Evolutionary conservation across 2,888 invertebrate species (phyloP).

Genomic region (Penaeus monodon): DNA sequence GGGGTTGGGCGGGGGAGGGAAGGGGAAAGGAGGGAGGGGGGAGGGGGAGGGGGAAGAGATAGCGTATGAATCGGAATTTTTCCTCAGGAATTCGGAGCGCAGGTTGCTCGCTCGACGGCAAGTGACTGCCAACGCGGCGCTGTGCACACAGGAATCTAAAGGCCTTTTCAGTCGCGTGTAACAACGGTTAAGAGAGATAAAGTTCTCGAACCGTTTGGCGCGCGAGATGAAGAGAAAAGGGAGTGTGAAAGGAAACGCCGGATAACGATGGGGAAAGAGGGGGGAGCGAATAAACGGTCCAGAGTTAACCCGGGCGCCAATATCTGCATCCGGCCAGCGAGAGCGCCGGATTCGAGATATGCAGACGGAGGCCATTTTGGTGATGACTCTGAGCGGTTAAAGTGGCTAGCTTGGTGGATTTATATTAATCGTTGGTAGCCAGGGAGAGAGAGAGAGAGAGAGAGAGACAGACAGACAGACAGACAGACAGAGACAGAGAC

Average conservation of each 20-base stretch:
- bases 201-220: not conserved
- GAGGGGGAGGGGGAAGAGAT: not conserved
- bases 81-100: not conserved
- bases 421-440: not conserved
- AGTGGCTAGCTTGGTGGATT: not conserved
- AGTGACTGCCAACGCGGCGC: not conserved
- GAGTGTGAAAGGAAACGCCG: not conserved
- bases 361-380: not conserved
- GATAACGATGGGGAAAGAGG: not conserved
- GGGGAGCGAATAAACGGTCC: not conserved
- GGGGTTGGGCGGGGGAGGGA: constrained; percentile 76
- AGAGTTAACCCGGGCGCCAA: not conserved
- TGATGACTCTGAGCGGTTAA: not conserved
- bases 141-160: not conserved
- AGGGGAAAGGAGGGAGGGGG: constrained; percentile 80
- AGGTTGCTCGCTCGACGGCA: not conserved
- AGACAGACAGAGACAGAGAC: constrained; percentile 4
- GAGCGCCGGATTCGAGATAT: not conserved
- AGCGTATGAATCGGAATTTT: too few species aligned
- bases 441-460: constrained; percentile 18
- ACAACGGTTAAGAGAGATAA: not conserved
- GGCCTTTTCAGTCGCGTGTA: too few species aligned
- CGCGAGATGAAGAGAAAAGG: not conserved
- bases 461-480: not conserved
- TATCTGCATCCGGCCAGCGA: not conserved